Evolutionary conservation across 2,888 invertebrate species (phyloP), one percentile per base, ranked within the genome.

Genomic region (Plagodis pulveraria): DNA sequence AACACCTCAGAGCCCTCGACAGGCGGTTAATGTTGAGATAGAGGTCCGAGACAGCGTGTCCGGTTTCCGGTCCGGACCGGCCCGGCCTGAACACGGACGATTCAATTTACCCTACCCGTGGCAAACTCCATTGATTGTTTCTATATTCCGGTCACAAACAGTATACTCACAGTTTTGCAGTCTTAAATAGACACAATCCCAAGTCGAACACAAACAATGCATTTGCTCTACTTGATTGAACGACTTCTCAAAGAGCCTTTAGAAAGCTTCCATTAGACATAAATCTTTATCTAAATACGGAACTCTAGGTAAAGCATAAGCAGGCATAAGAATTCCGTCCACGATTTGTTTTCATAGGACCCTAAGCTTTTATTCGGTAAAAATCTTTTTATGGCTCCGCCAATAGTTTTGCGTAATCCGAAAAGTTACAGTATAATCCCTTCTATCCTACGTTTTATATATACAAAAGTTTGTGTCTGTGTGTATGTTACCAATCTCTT

Each of bases 111-210:
- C 77, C 72, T 73, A 73, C 70, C 82, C 81, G 82, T 81, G 84
- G 84, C 89, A 85, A 89, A 90, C 90, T 90, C 77, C 84, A 86
- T 86, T 90, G 89, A 90, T 91, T 91, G 89, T 89, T 85, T 90
- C 89, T 84, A 84, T 89, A 91, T 91, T 91, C 90, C 85, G 84
- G 79, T 84, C 89, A 84, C 87, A 85, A 78, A 77, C 80, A 73
- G 74, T 73, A 78, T 75, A 77, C 72, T 74, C 66, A 73, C 72
- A 72, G 71, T 67, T 77, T 72, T 69, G 70, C 65, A 58, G 54
- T 50, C 50, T 57, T 61, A 59, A 55, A 22, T 22, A 22, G 22
- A 22, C 22, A 22, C 22, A 22, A 22, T 22, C 22, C 22, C 22
- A 22, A 22, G 22, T 22, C 22, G 22, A 22, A 22, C 22, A 22